phyloP scores from a whole-genome alignment of 2,888 invertebrate species.

The Vannuccia rotundouncinata region DNA sequence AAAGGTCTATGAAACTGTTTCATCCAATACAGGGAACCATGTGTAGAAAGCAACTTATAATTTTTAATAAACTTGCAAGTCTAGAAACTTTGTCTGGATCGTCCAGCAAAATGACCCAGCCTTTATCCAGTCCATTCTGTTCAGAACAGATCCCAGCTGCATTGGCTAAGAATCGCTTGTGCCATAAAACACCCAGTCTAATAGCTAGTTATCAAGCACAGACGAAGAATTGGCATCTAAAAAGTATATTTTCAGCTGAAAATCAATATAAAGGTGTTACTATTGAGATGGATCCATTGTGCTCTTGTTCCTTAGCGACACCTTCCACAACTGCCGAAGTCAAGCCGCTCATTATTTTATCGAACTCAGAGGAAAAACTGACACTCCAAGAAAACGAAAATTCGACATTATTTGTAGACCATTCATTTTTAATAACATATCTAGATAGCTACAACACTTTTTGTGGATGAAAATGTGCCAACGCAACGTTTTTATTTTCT shows the following conservation, averaged over 20 bases:
- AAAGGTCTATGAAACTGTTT: neutral
- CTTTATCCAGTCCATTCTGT: neutral
- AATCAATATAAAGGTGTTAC: neutral
- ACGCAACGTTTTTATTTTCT: too few species aligned
- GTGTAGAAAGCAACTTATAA: neutral
- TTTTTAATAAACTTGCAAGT: neutral
- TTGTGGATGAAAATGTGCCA: too few species aligned
- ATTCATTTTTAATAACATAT: neutral
- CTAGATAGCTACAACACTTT: neutral
- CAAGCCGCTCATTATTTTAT: neutral
- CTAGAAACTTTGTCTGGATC: neutral
- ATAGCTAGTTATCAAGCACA: neutral
- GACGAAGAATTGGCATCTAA: neutral
- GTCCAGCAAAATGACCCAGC: neutral
- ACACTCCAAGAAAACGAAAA: neutral
- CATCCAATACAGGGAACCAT: constrained; percentile 1
- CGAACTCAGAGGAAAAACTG: neutral
- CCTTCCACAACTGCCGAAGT: neutral
- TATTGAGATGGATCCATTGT: neutral
- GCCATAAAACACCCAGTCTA: neutral
- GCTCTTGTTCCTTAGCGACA: neutral
- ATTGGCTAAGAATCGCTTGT: neutral
- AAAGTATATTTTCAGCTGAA: neutral
- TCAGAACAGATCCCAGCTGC: neutral
- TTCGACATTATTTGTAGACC: neutral